Base-by-base conservation (phyloP, 1,140 invertebrate species). In the Radopholus similis region DNA sequence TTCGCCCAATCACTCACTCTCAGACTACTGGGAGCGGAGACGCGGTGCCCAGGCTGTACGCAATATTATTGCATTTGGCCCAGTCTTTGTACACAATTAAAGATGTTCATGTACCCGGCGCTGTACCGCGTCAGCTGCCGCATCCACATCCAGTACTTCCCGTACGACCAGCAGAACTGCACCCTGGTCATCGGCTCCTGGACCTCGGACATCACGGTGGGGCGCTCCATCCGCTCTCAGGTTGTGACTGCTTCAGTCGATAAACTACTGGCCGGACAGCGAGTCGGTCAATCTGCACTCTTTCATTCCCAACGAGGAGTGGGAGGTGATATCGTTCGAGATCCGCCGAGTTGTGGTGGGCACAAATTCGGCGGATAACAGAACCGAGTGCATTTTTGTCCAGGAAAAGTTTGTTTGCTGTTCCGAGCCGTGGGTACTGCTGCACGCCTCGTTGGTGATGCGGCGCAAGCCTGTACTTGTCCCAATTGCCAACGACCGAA, bases 31-130 rank as follows among this genome's bases (percentile, higher is more conserved):
- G 80, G 70, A 81, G 58, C 53, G 64, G n/a, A 38, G 75, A 64
- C 64, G 67, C 37, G 79, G 79, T 23, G 73, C 80, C 9, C 76
- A 81, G 47, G 66, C 44, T 32, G 4, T 53, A n/a, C 26, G 26
- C 30, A 4, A 13, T 26, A 5, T 51, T 28, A n/a, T 51, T 51
- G 5, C 34, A 28, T 5, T 2, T 4, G 30, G 35, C 15, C 35
- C 13, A 53, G 13, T 53, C 15, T 13, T n/a, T 53, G 0, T 15
- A n/a, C 34, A 30, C 15, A n/a, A 30, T 53, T 53, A 21, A 53
- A 53, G n/a, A 82, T 75, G 56, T 81, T 81, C 57, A 81, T 81
- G 79, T 81, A 82, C 72, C 78, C 78, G 6, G 80, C 80, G 49
- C 44, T 81, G 38, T 81, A 81, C 54, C 66, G 77, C 64, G 77